Evolutionary conservation across 2,113 vertebrate species (phyloP).

Genomic region (Neodon shergylaensis): DNA sequence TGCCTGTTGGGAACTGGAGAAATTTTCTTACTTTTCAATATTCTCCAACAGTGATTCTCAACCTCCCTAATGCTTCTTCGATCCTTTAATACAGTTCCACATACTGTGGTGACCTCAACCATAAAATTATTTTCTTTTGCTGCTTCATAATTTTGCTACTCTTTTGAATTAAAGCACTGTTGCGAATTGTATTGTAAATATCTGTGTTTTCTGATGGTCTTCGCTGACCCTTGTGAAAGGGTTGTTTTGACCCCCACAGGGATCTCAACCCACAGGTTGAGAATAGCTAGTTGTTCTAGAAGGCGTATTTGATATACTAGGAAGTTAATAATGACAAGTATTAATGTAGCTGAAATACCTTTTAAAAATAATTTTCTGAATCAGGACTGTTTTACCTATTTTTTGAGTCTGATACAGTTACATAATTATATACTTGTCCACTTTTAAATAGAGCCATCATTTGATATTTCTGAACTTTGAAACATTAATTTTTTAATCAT

Average conservation of each 20-base stretch:
- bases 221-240: background rate
- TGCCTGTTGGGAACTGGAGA: background rate
- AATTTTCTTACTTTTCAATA: background rate
- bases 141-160: background rate
- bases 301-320: background rate
- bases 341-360: background rate
- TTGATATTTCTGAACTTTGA: conserved; percentile 37
- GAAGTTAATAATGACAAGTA: conserved; percentile 15
- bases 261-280: background rate
- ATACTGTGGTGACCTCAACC: background rate
- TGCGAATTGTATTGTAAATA: background rate
- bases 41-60: background rate
- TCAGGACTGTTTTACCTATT: background rate
- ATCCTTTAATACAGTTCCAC: background rate
- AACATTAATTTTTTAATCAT: conserved; percentile 40
- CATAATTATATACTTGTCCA: conserved; percentile 24
- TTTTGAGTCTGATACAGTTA: background rate
- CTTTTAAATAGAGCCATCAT: conserved; percentile 11
- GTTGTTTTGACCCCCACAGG: background rate
- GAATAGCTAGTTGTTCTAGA: background rate
- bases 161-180: background rate
- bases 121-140: background rate
- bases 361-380: conserved; percentile 44
- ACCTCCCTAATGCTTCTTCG: background rate
- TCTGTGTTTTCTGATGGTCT: background rate